phyloP scores from a whole-genome alignment of 53 echinoderm and acorn worm species.

The Crossaster papposus region DNA sequence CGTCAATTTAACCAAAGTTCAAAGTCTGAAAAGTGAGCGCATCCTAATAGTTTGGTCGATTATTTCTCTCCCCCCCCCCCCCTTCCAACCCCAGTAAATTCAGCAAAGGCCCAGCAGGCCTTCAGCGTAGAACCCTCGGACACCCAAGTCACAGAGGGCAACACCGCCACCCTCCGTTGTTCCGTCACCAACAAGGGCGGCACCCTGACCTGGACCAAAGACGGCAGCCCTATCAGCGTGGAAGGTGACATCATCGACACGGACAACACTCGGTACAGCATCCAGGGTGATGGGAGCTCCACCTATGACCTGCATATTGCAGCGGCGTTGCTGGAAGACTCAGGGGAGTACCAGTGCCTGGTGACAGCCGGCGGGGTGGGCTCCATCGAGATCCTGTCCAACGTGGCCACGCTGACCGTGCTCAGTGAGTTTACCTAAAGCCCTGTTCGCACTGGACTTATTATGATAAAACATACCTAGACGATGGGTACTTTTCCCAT shows the following conservation, averaged over 20 bases:
- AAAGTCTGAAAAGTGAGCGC: too few relatives aligned
- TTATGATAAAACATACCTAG: too few relatives aligned
- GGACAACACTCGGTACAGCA: conserved; percentile 58
- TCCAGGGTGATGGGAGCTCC: conserved; percentile 65
- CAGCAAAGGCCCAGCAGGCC: conserved; percentile 66
- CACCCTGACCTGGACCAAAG: conserved; percentile 73
- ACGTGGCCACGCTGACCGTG: conserved; percentile 56
- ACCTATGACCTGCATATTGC: conserved; percentile 78
- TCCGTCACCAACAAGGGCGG: conserved; percentile 76
- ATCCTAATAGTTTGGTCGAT: neutral
- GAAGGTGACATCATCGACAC: conserved; percentile 71
- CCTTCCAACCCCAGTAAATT: too few relatives aligned
- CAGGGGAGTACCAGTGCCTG: conserved; percentile 72
- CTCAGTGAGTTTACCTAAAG: conserved; percentile 66
- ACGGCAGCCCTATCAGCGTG: conserved; percentile 61
- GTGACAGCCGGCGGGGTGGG: conserved; percentile 69
- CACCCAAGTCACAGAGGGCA: conserved; percentile 58
- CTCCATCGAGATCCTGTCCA: conserved; percentile 31
- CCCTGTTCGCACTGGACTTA: too few relatives aligned
- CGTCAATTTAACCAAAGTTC: too few relatives aligned
- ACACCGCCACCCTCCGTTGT: conserved; percentile 65
- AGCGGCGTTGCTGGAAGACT: conserved; percentile 55
- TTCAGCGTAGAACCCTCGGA: conserved; percentile 62
- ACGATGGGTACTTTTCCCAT: too few relatives aligned
- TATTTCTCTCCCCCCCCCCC: neutral